These are phyloP conservation scores for Caenorhabditis sinica DNA, from an alignment of 2,888 invertebrate species.

Conservation along the genomic window DNA sequence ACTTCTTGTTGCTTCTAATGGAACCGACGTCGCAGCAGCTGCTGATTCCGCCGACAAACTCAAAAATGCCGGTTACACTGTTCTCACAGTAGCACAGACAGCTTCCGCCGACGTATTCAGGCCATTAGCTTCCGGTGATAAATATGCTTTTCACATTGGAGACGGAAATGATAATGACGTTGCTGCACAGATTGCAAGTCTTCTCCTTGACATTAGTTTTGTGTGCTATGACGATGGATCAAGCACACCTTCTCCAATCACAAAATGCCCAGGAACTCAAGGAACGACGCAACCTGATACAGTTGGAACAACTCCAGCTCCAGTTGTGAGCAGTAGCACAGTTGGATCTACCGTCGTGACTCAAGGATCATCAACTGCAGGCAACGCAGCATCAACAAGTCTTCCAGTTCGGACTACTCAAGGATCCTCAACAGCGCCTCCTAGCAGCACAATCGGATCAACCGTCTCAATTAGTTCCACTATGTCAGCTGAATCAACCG, in stretches of 20 bases:
- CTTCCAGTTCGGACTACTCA: background rate
- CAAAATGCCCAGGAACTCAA: constrained; percentile 48
- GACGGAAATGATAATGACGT: constrained; percentile 30
- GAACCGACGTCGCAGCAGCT: constrained; percentile 12
- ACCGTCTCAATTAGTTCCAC: background rate
- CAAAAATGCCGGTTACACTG: constrained; percentile 30
- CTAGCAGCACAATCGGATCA: background rate
- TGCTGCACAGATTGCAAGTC: constrained; percentile 33
- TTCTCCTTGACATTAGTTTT: constrained; percentile 41
- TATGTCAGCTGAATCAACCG: background rate
- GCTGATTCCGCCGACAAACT: constrained; percentile 1
- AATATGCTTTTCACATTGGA: constrained; percentile 40
- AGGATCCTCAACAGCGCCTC: background rate
- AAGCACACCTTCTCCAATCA: constrained; percentile 30
- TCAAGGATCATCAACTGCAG: background rate
- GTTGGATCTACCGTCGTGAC: constrained; percentile 6
- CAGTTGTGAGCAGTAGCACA: constrained; percentile 6
- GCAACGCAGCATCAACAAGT: constrained; percentile 9
- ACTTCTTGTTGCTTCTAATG: constrained; percentile 47
- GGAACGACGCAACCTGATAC: constrained; percentile 37
- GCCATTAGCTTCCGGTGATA: constrained; percentile 38
- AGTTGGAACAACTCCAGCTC: constrained; percentile 7
- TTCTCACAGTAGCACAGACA: constrained; percentile 52
- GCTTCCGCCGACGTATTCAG: constrained; percentile 33
- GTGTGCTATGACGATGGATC: constrained; percentile 45